These are phyloP conservation scores for Phortica okadai DNA, from an alignment of 2,888 invertebrate species.

Conservation along the genomic window DNA sequence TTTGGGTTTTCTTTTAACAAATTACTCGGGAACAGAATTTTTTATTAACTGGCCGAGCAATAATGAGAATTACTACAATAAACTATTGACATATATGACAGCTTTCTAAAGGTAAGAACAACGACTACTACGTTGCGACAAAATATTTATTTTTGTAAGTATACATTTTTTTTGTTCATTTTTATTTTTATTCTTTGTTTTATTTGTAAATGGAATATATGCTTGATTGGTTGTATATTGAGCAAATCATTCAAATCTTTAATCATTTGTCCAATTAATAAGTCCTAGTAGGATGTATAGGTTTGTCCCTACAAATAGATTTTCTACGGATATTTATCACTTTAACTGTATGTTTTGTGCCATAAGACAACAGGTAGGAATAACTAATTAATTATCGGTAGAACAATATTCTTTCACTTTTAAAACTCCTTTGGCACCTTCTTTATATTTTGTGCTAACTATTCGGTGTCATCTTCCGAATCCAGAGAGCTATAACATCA, in stretches of 20 bases:
- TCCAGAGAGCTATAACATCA: slow-evolving; percentile 56
- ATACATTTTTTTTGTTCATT: not conserved
- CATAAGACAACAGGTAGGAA: not conserved
- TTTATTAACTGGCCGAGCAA: not conserved
- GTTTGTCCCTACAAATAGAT: no score
- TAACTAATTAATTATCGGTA: not conserved
- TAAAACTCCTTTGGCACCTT: not conserved
- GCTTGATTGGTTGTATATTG: not conserved
- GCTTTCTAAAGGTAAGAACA: not conserved
- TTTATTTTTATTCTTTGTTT: not conserved
- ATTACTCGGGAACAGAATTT: not conserved
- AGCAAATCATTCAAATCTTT: slow-evolving; percentile 2
- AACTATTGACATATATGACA: not conserved
- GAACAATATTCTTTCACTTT: not conserved
- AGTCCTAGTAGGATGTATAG: not conserved
- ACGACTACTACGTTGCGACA: not conserved
- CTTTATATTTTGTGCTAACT: not conserved
- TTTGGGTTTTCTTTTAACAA: not conserved
- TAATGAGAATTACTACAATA: not conserved
- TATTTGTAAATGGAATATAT: slow-evolving; percentile 2
- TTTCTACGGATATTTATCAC: not conserved
- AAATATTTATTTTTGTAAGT: not conserved
- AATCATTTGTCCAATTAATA: not conserved
- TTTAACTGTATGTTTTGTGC: not conserved
- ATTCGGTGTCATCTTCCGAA: slow-evolving; percentile 21